A percentile compares a stretch with the other conserved stretches of the same genome.
Conservation (phyloP, 2,888 invertebrate species). For the Aphidoletes aphidimyza region DNA sequence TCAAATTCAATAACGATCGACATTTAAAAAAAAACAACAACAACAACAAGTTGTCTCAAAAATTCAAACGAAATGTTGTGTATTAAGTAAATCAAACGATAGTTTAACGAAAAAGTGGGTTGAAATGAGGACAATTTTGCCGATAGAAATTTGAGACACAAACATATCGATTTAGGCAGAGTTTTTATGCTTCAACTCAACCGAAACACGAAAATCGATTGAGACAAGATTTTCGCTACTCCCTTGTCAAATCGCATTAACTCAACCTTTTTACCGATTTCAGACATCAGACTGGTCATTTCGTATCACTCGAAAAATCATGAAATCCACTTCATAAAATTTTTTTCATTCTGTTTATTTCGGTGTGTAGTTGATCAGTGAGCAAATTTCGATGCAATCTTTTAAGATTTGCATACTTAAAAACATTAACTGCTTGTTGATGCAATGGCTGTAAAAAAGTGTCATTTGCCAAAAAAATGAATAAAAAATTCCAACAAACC, state of each 20-base stretch:
- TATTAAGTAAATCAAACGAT: not conserved
- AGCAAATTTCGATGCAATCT: not conserved
- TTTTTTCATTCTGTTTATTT: no score
- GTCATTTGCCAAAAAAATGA: not conserved
- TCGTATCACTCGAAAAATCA: no score
- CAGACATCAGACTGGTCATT: no score
- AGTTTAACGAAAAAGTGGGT: no score
- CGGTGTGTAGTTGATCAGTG: no score
- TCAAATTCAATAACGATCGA: not conserved
- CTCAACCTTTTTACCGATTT: not conserved
- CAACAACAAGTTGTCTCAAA: not conserved
- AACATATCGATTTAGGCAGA: not conserved
- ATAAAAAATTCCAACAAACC: not conserved
- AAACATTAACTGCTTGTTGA: no score
- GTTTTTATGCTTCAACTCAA: not conserved
- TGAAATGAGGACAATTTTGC: slow-evolving; percentile 5
- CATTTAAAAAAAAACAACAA: not conserved
- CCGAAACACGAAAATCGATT: not conserved
- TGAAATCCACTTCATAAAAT: not conserved
- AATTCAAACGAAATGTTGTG: slow-evolving; percentile 10
- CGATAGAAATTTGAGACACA: slow-evolving; percentile 24
- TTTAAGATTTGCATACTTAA: not conserved
- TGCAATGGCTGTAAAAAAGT: no score
- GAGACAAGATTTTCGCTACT: slow-evolving; percentile 40
- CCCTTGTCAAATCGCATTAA: slow-evolving; percentile 5